Conservation (phyloP, 2,113 vertebrate genomes). For the Mus spicilegus region DNA sequence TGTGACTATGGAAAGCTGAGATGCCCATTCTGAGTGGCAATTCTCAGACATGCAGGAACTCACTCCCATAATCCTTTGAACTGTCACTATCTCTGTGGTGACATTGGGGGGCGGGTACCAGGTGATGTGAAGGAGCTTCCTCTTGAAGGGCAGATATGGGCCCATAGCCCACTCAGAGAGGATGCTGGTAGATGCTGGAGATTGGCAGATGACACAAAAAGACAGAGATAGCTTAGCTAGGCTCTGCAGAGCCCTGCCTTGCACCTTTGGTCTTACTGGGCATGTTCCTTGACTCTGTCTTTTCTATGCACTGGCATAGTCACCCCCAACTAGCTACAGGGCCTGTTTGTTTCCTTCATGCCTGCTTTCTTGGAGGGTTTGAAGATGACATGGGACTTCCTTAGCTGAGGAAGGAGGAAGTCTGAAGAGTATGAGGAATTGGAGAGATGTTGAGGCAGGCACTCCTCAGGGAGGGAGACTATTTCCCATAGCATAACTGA, state of each 20-base stretch:
- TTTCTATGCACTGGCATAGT: fast-evolving
- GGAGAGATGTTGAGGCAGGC: not conserved
- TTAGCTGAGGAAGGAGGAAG: not conserved
- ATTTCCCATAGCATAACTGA: no score
- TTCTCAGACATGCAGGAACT: not conserved
- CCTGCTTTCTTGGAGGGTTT: not conserved
- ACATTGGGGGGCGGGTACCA: not conserved
- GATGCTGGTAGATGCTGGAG: not conserved
- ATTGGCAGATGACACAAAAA: not conserved
- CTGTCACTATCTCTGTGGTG: not conserved
- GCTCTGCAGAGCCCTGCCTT: not conserved
- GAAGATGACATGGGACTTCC: fast-evolving
- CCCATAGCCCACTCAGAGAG: not conserved
- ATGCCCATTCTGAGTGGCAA: not conserved
- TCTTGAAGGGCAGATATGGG: not conserved
- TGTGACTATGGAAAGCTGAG: not conserved
- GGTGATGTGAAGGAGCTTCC: fast-evolving
- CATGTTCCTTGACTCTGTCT: not conserved
- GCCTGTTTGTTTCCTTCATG: fast-evolving
- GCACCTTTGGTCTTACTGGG: not conserved
- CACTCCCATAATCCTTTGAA: not conserved
- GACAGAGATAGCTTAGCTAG: not conserved
- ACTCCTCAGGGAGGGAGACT: no score
- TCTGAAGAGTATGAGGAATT: not conserved
- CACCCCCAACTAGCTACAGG: not conserved